Evolutionary conservation across 2,888 invertebrate genomes (phyloP).

Genomic region (Trichacis sp.): DNA sequence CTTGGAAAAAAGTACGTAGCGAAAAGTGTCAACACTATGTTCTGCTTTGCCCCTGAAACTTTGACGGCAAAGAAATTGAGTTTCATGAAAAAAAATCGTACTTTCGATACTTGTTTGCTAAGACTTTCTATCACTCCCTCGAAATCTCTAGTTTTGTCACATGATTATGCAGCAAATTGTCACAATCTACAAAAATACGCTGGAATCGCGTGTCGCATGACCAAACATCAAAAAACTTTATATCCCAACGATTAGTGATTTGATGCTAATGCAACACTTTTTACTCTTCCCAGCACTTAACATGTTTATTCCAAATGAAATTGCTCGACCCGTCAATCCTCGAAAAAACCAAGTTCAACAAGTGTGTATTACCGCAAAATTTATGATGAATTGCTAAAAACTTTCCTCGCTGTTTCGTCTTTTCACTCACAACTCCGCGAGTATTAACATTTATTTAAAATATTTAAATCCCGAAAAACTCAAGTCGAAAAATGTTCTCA

Average conservation of each 20-base stretch:
- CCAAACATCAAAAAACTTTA: slow-evolving; percentile 22
- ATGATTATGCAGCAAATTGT: slow-evolving; percentile 28
- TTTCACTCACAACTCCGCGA: neutral
- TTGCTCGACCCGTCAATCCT: too few species aligned
- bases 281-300: neutral
- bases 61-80: too few species aligned
- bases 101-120: slow-evolving; percentile 1
- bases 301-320: too few species aligned
- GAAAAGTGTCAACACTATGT: too few species aligned
- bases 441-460: neutral
- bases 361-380: too few species aligned
- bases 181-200: slow-evolving; percentile 32
- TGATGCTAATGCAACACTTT: slow-evolving; percentile 32
- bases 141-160: slow-evolving; percentile 29
- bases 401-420: too few species aligned
- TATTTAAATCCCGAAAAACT: neutral
- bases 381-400: too few species aligned
- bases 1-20: too few species aligned
- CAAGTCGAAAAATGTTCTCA: neutral
- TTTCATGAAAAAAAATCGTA: too few species aligned
- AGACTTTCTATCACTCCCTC: slow-evolving; percentile 26
- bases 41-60: too few species aligned
- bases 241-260: slow-evolving; percentile 30
- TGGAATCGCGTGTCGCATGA: slow-evolving; percentile 37
- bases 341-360: too few species aligned